Conservation (phyloP, 1,140 invertebrate genomes). For the Nasonia giraulti region DNA sequence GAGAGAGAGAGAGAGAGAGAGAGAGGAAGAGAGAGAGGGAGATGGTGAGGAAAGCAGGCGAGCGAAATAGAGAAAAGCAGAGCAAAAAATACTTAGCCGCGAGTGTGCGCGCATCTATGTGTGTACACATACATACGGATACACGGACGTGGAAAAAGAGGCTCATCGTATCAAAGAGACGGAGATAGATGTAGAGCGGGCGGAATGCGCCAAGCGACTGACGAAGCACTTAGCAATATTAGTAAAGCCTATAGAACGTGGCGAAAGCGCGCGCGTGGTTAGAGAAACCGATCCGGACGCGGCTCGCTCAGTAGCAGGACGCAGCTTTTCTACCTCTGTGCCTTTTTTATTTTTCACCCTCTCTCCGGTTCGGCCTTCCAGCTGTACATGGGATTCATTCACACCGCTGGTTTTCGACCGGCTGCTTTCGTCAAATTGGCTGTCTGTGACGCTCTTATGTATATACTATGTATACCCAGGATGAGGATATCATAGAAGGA, state of each 20-base stretch:
- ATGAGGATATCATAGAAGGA: not conserved
- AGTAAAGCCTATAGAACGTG: conserved; percentile 56
- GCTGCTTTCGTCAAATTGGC: conserved; percentile 21
- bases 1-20: not conserved
- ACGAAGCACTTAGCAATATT: conserved; percentile 61
- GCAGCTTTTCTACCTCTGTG: not conserved
- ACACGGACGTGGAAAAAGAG: not conserved
- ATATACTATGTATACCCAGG: not conserved
- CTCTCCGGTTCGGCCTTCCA: not conserved
- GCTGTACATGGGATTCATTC: not conserved
- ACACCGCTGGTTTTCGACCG: not conserved
- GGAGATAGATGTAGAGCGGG: conserved; percentile 36
- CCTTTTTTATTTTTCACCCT: not conserved
- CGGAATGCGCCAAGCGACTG: conserved; percentile 54
- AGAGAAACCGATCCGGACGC: conserved; percentile 10
- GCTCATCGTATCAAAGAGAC: conserved; percentile 52
- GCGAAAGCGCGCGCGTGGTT: not conserved
- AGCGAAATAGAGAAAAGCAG: conserved; percentile 3
- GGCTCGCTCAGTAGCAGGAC: conserved; percentile 18
- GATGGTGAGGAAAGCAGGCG: conserved; percentile 1
- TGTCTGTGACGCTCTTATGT: not conserved
- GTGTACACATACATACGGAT: not conserved
- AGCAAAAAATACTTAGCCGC: not conserved
- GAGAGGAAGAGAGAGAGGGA: not conserved
- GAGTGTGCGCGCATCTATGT: not conserved